Base-by-base conservation (phyloP, 2,797 vertebrate genomes). In the Rhincodon typus region DNA sequence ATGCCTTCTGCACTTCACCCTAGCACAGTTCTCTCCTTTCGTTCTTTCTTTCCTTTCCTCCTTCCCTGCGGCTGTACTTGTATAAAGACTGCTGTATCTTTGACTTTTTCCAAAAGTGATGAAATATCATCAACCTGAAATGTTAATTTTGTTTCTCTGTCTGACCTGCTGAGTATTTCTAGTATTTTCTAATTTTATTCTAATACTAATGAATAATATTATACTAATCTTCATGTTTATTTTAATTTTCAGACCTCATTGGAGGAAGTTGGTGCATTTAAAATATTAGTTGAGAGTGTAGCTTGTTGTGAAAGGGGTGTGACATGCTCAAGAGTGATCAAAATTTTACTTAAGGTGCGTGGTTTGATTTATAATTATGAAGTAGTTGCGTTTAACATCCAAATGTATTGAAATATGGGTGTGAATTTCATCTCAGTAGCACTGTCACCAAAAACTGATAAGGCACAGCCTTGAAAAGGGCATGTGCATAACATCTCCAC, bases 241-340 rank as follows among this genome's bases (percentile, higher is more conserved):
- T 62, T 84, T 88, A 7, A 77, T 94, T 96, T 96, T 15, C 82
- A 97, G 97, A 97, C 96, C 96, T 96, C 96, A 23, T 96, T 96
- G 96, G 6, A 66, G 82, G 96, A 97, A 96, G 95, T 96, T 19
- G 97, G 96, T 57, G 96, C 97, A 1, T 97, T 97, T 96, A 96
- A 96, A 46, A 96, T 97, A 95, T 95, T 97, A 96, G 96, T 96
- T 0, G 96, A 97, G 95, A 97, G 96, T 1, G 95, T 97, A 30
- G 97, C 97, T 0, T 97, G 97, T 94, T 97, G 96, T 96, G 97
- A 97, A 95, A 96, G 97, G 2, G 97, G 96, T 10, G 96, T 97
- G 84, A 97, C 97, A 0, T 97, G 97, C 93, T 97, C 97, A 34
- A 97, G 97, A 96, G 97, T 96, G 96, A 96, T 97, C 38, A 95